phyloP scores from a whole-genome alignment of 2,888 invertebrate species.

The Yponomeuta cagnagella region DNA sequence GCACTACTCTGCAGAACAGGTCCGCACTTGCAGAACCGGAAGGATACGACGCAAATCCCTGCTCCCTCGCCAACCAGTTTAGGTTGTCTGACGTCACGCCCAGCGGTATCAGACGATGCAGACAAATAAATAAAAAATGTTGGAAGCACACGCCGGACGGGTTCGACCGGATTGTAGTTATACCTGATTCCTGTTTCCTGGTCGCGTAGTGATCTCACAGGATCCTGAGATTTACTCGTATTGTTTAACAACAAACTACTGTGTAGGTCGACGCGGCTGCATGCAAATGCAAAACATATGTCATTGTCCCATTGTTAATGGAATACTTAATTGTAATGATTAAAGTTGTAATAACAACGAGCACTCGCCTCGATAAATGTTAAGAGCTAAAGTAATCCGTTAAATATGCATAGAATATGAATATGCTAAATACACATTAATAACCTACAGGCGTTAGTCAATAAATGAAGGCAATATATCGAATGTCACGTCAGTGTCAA shows the following conservation, averaged over 20 bases:
- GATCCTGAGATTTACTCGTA: constrained; percentile 17
- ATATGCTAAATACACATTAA: constrained; percentile 12
- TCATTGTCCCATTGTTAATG: constrained; percentile 7
- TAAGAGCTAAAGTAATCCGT: constrained; percentile 11
- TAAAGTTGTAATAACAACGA: constrained; percentile 8
- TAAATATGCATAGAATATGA: constrained; percentile 14
- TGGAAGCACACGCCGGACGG: constrained; percentile 75
- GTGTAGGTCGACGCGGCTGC: neutral
- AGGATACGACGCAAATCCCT: constrained; percentile 75
- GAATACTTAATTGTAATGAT: neutral
- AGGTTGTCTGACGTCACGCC: constrained; percentile 73
- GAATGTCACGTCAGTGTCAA: constrained; percentile 17
- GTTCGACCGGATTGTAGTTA: constrained; percentile 75
- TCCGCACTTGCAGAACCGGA: constrained; percentile 73
- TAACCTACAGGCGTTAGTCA: constrained; percentile 6
- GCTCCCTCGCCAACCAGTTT: constrained; percentile 76
- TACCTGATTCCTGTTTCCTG: constrained; percentile 75
- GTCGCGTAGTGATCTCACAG: constrained; percentile 48
- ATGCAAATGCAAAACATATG: constrained; percentile 1
- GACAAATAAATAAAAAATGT: constrained; percentile 76
- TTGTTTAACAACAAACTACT: constrained; percentile 16
- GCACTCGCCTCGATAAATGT: constrained; percentile 2
- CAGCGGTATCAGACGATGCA: constrained; percentile 74
- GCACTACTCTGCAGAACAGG: constrained; percentile 69
- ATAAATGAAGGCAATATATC: constrained; percentile 14